Percentiles rank a stretch among this genome's conserved stretches.
phyloP scores from a whole-genome alignment of 2,888 invertebrate species.

The Caenorhabditis angaria region DNA sequence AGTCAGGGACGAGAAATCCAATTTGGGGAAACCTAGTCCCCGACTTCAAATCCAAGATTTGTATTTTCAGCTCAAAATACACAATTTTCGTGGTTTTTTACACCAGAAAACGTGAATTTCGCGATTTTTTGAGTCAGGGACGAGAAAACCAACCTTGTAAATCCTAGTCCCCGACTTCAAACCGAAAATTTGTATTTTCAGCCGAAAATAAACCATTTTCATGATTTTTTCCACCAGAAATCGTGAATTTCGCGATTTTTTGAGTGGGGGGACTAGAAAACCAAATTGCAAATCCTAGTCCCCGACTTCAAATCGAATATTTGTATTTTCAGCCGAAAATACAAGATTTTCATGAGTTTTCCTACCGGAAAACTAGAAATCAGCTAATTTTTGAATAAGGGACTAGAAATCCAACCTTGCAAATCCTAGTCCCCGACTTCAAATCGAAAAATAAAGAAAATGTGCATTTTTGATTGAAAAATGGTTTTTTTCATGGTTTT shows the following conservation, averaged over 20 bases:
- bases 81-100: neutral
- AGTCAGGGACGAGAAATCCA: slow-evolving; percentile 91
- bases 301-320: too few species aligned
- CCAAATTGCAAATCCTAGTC: too few species aligned
- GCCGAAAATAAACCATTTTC: neutral
- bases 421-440: neutral
- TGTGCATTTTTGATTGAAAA: neutral
- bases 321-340: too few species aligned
- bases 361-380: too few species aligned
- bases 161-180: slow-evolving; percentile 82
- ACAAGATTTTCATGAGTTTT: too few species aligned
- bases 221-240: neutral
- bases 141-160: neutral
- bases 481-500: neutral
- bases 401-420: neutral
- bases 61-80: slow-evolving; percentile 11
- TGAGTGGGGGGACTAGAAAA: too few species aligned
- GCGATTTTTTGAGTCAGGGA: neutral
- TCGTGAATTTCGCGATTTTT: too few species aligned
- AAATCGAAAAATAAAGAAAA: neutral
- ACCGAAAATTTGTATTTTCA: neutral
- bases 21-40: slow-evolving; percentile 86
- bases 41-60: neutral
- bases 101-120: too few species aligned
- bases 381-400: too few species aligned